These are phyloP conservation scores for Cuniculus paca DNA, from an alignment of 2,797 vertebrate genomes.

Conservation along the genomic window DNA sequence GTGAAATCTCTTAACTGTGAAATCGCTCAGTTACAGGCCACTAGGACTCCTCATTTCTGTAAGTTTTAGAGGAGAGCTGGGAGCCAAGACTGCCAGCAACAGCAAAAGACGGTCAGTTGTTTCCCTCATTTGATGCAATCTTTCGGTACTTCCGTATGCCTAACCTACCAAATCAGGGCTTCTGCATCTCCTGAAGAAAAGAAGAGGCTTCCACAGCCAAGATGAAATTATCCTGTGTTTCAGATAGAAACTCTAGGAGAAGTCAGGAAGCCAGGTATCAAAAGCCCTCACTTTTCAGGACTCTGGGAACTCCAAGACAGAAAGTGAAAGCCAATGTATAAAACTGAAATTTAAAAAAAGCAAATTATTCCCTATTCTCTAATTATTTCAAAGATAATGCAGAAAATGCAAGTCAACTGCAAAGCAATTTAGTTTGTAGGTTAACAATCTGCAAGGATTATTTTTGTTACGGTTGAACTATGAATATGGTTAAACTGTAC, in stretches of 20 bases:
- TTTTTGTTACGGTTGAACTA: neutral
- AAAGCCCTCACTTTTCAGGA: constrained; percentile 26
- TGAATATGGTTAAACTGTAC: neutral
- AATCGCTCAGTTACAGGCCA: neutral
- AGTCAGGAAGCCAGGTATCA: neutral
- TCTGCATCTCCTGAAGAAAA: neutral
- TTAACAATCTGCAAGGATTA: neutral
- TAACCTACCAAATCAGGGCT: neutral
- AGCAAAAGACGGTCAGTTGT: neutral
- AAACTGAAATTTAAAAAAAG: neutral
- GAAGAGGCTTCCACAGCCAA: neutral
- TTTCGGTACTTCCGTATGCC: neutral
- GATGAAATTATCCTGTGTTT: neutral
- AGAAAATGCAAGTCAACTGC: constrained; percentile 14
- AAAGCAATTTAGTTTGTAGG: neutral
- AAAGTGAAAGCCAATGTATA: neutral
- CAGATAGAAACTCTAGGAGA: neutral
- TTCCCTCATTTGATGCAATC: neutral
- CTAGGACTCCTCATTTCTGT: neutral
- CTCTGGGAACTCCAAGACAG: neutral
- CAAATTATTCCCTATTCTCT: neutral
- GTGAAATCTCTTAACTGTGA: constrained; percentile 32
- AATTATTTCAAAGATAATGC: constrained; percentile 22
- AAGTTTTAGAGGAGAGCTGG: neutral
- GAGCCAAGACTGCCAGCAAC: neutral